A percentile compares a stretch with the other conserved stretches of the same genome.
Evolutionary conservation across 2,888 invertebrate genomes (phyloP).

Genomic region (Boloria euphrosyne): DNA sequence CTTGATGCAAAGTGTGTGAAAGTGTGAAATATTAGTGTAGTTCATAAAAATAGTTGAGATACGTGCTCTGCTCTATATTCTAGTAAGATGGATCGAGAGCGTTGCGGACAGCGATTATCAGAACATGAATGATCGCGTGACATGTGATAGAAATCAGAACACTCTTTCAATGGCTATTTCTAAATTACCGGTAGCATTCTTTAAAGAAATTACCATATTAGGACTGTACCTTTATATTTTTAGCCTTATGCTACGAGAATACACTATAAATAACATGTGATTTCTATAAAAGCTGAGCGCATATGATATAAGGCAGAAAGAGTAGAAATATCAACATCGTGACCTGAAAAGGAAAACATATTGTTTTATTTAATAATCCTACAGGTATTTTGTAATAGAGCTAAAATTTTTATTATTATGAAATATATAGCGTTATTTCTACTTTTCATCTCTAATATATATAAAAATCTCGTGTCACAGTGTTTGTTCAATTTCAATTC

Average conservation of each 20-base stretch:
- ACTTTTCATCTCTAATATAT: too few species aligned
- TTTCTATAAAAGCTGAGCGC: too few species aligned
- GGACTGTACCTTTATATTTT: too few species aligned
- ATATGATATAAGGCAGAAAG: constrained; percentile 48
- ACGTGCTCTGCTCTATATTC: constrained; percentile 29
- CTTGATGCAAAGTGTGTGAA: constrained; percentile 8
- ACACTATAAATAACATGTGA: too few species aligned
- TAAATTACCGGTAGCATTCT: constrained; percentile 38
- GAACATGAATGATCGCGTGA: constrained; percentile 52
- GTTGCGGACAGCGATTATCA: constrained; percentile 44
- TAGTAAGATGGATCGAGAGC: constrained; percentile 34
- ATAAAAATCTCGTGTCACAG: too few species aligned
- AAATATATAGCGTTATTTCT: too few species aligned
- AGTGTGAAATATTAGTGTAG: constrained; percentile 13
- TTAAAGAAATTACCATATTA: neutral
- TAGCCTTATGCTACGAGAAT: too few species aligned
- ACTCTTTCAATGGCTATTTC: constrained; percentile 40
- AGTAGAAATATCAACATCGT: constrained; percentile 64
- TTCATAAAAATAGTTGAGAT: constrained; percentile 23
- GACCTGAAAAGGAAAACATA: constrained; percentile 50
- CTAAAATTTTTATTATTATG: too few species aligned
- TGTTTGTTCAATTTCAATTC: too few species aligned
- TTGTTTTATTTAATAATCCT: neutral
- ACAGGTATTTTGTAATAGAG: too few species aligned
- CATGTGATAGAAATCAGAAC: constrained; percentile 45